A percentile compares a stretch with the other conserved stretches of the same genome.
These are phyloP conservation scores for Indicator indicator DNA, from an alignment of 2,113 vertebrate genomes.

Conservation along the genomic window DNA sequence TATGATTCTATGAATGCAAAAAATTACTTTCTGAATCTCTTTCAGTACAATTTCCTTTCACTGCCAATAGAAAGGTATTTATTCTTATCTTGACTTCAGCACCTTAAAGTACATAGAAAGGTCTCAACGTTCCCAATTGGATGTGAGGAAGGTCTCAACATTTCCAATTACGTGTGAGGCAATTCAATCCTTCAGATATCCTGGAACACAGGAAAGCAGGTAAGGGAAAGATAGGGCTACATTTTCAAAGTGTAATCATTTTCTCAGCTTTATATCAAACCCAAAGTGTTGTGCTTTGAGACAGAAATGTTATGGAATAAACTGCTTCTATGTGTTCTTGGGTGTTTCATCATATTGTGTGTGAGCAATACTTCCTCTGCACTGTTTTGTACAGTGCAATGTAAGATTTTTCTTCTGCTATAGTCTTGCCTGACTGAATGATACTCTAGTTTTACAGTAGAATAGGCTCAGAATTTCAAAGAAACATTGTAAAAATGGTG, in stretches of 20 bases:
- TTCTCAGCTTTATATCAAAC: not conserved
- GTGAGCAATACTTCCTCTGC: not conserved
- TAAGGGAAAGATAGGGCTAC: not conserved
- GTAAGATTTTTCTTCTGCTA: not conserved
- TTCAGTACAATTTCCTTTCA: not conserved
- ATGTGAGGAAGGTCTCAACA: not conserved
- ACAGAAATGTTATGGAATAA: not conserved
- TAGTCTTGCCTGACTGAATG: not conserved
- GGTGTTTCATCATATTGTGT: not conserved
- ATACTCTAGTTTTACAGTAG: not conserved
- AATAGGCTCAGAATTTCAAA: not conserved
- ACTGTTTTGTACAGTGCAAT: not conserved
- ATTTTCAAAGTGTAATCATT: not conserved
- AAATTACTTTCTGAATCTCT: not conserved
- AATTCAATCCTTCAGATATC: not conserved
- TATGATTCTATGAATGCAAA: not conserved
- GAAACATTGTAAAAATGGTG: not conserved
- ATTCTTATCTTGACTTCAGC: not conserved
- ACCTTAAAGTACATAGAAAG: not conserved
- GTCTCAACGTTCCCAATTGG: not conserved
- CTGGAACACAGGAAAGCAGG: not conserved
- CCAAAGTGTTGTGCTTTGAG: not conserved
- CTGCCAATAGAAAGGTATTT: not conserved
- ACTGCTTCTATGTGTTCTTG: not conserved
- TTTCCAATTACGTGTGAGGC: not conserved